phyloP scores from a whole-genome alignment of 2,888 invertebrate species.

The Anoplius nigerrimus region DNA sequence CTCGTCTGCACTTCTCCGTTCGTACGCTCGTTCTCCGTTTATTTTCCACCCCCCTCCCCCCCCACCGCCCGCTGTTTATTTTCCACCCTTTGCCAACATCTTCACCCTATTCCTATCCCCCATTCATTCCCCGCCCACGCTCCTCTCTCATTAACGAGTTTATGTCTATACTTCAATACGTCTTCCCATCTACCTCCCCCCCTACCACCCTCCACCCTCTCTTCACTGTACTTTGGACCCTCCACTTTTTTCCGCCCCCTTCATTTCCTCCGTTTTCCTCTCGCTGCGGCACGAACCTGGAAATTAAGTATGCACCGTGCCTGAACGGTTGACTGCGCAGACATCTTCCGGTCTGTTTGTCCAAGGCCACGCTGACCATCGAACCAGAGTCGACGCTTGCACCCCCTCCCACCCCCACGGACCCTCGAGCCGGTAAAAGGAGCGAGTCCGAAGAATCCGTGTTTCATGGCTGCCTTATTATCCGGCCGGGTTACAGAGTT shows the following conservation, averaged over 20 bases:
- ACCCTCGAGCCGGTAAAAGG: not conserved
- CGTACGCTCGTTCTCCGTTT: constrained; percentile 13
- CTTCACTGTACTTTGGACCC: constrained; percentile 7
- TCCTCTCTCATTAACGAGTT: too few relatives aligned
- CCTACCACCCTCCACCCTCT: constrained; percentile 12
- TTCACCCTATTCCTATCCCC: too few relatives aligned
- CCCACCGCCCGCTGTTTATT: constrained; percentile 27
- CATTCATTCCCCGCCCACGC: too few relatives aligned
- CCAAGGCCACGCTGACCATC: constrained; percentile 20
- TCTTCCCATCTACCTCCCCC: constrained; percentile 30
- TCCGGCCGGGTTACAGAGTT: not conserved
- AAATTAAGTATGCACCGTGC: constrained; percentile 51
- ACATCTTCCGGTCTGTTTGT: constrained; percentile 38
- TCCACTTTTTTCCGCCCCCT: constrained; percentile 29
- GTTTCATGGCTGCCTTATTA: constrained; percentile 1
- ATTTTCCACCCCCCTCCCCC: constrained; percentile 29
- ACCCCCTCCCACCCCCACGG: not conserved
- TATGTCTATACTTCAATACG: too few relatives aligned
- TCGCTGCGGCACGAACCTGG: constrained; percentile 40
- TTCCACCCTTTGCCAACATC: constrained; percentile 9
- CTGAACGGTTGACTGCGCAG: constrained; percentile 39
- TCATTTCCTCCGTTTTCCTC: constrained; percentile 29
- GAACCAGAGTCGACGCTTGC: constrained; percentile 5
- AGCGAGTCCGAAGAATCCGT: constrained; percentile 15
- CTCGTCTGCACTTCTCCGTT: constrained; percentile 52